A percentile compares a stretch with the other conserved stretches of the same genome.
Conservation (phyloP, 2,797 vertebrate species). For the Coregonus sp. region DNA sequence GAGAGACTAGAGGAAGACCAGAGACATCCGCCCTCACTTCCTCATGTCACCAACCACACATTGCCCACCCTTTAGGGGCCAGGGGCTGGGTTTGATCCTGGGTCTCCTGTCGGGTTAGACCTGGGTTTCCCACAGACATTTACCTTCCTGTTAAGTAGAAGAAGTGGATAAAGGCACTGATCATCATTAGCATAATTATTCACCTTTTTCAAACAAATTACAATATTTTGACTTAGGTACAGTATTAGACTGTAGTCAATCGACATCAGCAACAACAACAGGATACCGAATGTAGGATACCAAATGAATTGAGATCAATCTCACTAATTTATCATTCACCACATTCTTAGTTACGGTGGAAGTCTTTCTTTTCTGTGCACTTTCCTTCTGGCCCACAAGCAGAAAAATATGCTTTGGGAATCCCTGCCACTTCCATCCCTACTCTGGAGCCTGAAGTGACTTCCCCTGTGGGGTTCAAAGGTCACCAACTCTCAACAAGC, state of each 20-base stretch:
- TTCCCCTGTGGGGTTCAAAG: slow-evolving; percentile 50
- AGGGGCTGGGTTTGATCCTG: background rate
- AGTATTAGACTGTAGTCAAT: too few species aligned
- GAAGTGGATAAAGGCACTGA: background rate
- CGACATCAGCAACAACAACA: background rate
- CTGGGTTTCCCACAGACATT: background rate
- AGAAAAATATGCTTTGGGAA: background rate
- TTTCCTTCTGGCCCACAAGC: background rate
- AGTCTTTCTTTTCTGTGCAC: background rate
- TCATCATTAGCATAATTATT: background rate
- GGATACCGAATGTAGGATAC: background rate
- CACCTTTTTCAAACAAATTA: background rate
- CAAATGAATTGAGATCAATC: background rate
- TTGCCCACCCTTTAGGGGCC: background rate
- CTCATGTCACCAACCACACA: slow-evolving; percentile 46
- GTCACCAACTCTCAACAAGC: slow-evolving; percentile 53
- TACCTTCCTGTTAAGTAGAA: background rate
- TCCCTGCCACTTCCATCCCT: background rate
- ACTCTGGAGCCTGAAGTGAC: slow-evolving; percentile 36
- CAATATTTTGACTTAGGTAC: background rate
- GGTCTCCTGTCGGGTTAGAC: background rate
- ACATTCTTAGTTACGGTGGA: background rate
- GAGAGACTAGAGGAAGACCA: slow-evolving; percentile 2
- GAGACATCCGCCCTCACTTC: slow-evolving; percentile 53
- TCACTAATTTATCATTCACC: background rate